phyloP scores from a whole-genome alignment of 2,888 invertebrate species.

The Archips crataeganus region DNA sequence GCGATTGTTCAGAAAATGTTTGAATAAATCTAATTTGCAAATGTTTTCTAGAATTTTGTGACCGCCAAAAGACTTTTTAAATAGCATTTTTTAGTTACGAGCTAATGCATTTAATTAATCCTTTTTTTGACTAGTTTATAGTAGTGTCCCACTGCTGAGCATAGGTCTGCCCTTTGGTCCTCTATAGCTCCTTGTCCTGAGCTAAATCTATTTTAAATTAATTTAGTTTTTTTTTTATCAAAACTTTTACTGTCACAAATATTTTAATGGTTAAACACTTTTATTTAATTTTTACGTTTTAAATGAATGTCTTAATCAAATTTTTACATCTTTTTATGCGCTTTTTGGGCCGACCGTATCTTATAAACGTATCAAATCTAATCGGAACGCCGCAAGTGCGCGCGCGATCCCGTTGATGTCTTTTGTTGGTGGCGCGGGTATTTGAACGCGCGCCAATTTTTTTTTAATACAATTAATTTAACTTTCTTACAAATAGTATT shows the following conservation, averaged over 20 bases:
- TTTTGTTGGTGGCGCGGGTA: slow-evolving; percentile 45
- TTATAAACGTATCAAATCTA: slow-evolving; percentile 1
- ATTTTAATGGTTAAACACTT: neutral
- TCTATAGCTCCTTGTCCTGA: too few species aligned
- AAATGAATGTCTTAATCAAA: too few species aligned
- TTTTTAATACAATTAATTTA: neutral
- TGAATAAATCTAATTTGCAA: neutral
- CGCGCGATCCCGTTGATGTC: slow-evolving; percentile 52
- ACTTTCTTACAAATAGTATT: neutral
- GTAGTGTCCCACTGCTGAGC: too few species aligned
- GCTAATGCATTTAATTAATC: too few species aligned
- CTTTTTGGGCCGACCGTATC: neutral
- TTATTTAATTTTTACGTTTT: neutral
- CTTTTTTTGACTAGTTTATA: too few species aligned
- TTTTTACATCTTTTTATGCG: neutral
- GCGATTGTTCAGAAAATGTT: neutral
- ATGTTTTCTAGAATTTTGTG: too few species aligned
- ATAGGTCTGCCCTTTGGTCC: too few species aligned
- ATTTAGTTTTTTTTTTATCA: neutral
- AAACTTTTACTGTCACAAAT: neutral
- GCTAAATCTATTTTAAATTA: too few species aligned
- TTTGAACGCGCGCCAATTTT: neutral
- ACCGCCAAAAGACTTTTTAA: too few species aligned
- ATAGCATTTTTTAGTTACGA: too few species aligned
- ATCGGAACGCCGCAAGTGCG: slow-evolving; percentile 18